phyloP scores from a whole-genome alignment of 1,140 invertebrate species.

The Lucilia cuprina region DNA sequence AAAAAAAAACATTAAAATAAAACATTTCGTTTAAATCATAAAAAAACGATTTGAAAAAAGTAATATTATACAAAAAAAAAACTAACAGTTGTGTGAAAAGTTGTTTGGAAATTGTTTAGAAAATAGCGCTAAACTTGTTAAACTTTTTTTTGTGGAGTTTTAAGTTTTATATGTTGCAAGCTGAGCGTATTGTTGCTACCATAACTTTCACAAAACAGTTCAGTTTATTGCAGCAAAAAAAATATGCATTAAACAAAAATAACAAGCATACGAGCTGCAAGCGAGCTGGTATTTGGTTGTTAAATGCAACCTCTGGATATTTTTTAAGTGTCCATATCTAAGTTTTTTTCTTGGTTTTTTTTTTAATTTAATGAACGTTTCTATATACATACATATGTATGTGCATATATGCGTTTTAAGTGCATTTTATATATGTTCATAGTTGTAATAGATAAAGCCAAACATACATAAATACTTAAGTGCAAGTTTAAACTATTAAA shows the following conservation, averaged over 20 bases:
- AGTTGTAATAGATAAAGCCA: background rate
- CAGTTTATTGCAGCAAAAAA: background rate
- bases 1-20: too few relatives aligned
- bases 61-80: background rate
- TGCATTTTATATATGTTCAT: background rate
- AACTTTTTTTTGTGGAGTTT: background rate
- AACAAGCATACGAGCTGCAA: background rate
- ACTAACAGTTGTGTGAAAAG: background rate
- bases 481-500: background rate
- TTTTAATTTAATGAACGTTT: background rate
- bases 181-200: background rate
- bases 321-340: background rate
- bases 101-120: background rate
- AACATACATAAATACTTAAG: too few relatives aligned
- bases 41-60: background rate
- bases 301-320: background rate
- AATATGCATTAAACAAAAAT: background rate
- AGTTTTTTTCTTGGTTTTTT: background rate
- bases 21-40: too few relatives aligned
- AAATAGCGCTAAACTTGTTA: constrained; percentile 9
- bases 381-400: too few relatives aligned
- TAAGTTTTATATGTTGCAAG: background rate
- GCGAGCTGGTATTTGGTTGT: background rate
- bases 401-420: background rate
- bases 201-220: constrained; percentile 15